Conservation (phyloP, 2,888 invertebrate species). For the Caenorhabditis sp. region DNA sequence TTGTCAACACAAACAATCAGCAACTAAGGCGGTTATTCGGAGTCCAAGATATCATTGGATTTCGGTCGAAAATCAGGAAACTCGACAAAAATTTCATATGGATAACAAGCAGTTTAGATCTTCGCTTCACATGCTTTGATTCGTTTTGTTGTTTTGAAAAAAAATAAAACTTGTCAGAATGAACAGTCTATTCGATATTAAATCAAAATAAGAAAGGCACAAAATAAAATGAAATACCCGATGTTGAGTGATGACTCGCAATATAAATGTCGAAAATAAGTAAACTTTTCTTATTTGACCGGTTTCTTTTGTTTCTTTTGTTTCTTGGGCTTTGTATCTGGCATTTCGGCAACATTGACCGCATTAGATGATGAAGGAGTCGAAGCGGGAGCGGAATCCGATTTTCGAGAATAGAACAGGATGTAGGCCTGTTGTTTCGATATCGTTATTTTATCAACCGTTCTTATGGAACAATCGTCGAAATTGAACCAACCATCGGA, state of each 20-base stretch:
- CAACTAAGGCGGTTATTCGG: slow-evolving; percentile 49
- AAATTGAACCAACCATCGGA: slow-evolving; percentile 84
- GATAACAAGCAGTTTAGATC: slow-evolving; percentile 51
- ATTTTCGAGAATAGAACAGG: slow-evolving; percentile 79
- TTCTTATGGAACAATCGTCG: slow-evolving; percentile 81
- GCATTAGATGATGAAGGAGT: neutral
- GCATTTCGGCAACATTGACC: neutral
- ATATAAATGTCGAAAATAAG: neutral
- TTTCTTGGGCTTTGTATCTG: neutral
- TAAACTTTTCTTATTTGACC: neutral
- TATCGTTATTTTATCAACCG: slow-evolving; percentile 78
- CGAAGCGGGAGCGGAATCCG: neutral
- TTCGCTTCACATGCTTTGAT: slow-evolving; percentile 56
- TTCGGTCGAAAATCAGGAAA: slow-evolving; percentile 44
- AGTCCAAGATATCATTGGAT: slow-evolving; percentile 68
- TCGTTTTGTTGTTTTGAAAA: neutral
- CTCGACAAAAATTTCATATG: slow-evolving; percentile 47
- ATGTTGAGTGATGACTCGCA: neutral
- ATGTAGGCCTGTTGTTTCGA: slow-evolving; percentile 85
- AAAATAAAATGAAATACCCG: neutral
- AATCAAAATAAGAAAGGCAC: neutral
- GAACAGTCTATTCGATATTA: neutral
- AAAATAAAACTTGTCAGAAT: neutral
- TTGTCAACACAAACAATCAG: slow-evolving; percentile 56
- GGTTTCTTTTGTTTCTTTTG: neutral